phyloP scores from a whole-genome alignment of 1,140 invertebrate genomes.

The Notospermus geniculatus region DNA sequence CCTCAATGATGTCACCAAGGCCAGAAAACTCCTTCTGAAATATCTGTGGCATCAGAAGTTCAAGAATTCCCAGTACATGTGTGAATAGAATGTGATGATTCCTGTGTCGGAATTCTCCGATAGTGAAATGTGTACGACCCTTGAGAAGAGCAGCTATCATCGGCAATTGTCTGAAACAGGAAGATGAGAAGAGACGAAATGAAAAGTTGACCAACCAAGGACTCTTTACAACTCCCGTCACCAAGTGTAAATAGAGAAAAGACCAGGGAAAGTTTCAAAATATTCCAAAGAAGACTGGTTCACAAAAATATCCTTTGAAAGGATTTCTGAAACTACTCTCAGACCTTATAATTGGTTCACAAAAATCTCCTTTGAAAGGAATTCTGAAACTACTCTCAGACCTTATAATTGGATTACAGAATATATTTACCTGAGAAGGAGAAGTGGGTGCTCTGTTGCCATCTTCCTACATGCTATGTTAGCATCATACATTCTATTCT shows the following conservation, averaged over 20 bases:
- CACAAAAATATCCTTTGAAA: too few relatives aligned
- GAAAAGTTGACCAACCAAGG: too few relatives aligned
- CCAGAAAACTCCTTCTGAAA: slow-evolving; percentile 65
- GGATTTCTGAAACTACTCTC: too few relatives aligned
- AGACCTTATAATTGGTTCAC: too few relatives aligned
- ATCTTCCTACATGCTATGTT: slow-evolving; percentile 78
- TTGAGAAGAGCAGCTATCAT: slow-evolving; percentile 79
- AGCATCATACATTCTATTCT: slow-evolving; percentile 69
- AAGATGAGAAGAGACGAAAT: slow-evolving; percentile 10
- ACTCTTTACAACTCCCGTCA: too few relatives aligned
- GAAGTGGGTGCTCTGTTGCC: slow-evolving; percentile 77
- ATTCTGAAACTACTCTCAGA: too few relatives aligned
- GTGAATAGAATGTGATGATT: slow-evolving; percentile 76
- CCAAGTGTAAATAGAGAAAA: too few relatives aligned
- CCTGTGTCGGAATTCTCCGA: slow-evolving; percentile 68
- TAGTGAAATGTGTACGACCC: slow-evolving; percentile 74
- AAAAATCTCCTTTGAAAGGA: too few relatives aligned
- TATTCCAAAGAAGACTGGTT: too few relatives aligned
- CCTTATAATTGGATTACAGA: too few relatives aligned
- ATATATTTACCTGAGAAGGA: slow-evolving; percentile 68
- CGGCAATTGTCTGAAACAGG: slow-evolving; percentile 70
- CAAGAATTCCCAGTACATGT: slow-evolving; percentile 74
- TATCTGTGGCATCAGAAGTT: slow-evolving; percentile 75
- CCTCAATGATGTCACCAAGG: slow-evolving; percentile 62
- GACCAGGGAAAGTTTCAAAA: too few relatives aligned